Evolutionary conservation across 2,113 vertebrate genomes (phyloP).

Genomic region (Myotis yumanensis): DNA sequence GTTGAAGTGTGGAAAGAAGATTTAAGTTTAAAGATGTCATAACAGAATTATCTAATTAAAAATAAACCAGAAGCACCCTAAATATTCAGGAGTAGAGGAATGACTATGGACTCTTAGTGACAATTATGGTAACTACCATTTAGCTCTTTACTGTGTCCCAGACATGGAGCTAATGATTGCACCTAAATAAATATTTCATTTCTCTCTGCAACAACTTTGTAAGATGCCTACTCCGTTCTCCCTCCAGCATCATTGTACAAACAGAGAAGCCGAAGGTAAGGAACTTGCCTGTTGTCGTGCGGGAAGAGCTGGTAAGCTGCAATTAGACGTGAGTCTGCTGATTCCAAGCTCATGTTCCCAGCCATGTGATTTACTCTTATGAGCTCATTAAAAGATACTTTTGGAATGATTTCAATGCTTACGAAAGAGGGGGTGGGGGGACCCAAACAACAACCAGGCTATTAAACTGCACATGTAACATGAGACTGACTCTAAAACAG

Average conservation of each 20-base stretch:
- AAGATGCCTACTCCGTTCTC: neutral
- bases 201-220: neutral
- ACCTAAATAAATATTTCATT: neutral
- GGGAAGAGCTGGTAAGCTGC: neutral
- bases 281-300: neutral
- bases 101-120: neutral
- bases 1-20: slow-evolving; percentile 24
- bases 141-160: neutral
- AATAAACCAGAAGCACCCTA: neutral
- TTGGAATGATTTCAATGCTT: slow-evolving; percentile 22
- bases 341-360: neutral
- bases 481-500: neutral
- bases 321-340: neutral
- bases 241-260: neutral
- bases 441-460: neutral
- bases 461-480: neutral
- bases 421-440: neutral
- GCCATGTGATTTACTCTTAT: slow-evolving; percentile 1
- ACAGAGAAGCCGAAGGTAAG: neutral
- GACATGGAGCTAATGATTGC: neutral
- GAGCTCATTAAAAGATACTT: slow-evolving; percentile 37
- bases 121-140: neutral
- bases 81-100: neutral
- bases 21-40: neutral
- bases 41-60: slow-evolving; percentile 24